Evolutionary conservation across 2,113 vertebrate genomes (phyloP).

Genomic region (Salminus brasiliensis): DNA sequence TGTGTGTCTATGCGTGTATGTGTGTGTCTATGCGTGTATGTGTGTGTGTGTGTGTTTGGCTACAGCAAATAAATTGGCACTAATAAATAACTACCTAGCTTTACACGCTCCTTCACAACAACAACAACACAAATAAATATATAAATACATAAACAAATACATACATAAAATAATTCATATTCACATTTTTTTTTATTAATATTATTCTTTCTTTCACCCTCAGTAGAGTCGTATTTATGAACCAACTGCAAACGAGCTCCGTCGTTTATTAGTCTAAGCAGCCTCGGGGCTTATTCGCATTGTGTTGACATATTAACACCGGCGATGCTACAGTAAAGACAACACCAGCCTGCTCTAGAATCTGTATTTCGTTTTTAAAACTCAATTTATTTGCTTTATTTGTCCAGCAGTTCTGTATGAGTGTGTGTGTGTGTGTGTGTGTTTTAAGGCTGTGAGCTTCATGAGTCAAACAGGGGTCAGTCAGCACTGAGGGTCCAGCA

Average conservation of each 20-base stretch:
- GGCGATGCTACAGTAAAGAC: neutral
- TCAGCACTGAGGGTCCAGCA: conserved; percentile 64
- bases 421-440: conserved; percentile 55
- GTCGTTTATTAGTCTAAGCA: neutral
- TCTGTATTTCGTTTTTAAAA: neutral
- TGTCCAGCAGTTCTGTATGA: conserved; percentile 42
- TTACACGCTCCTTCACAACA: too few species aligned
- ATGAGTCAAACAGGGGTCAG: conserved; percentile 84
- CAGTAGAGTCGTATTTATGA: neutral
- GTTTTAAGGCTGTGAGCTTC: conserved; percentile 63
- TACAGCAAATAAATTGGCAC: too few species aligned
- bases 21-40: too few species aligned
- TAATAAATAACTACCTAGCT: too few species aligned
- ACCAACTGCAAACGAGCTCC: neutral
- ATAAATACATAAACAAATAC: neutral
- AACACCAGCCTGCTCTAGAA: neutral
- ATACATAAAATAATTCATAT: neutral
- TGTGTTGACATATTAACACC: neutral
- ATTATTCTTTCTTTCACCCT: neutral
- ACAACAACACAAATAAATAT: too few species aligned
- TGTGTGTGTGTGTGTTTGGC: too few species aligned
- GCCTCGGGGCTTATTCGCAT: neutral
- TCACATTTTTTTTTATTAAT: neutral
- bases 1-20: neutral
- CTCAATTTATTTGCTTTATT: too few species aligned